These are phyloP conservation scores for Neotragus moschatus DNA, from an alignment of 2,113 vertebrate species.

Conservation along the genomic window DNA sequence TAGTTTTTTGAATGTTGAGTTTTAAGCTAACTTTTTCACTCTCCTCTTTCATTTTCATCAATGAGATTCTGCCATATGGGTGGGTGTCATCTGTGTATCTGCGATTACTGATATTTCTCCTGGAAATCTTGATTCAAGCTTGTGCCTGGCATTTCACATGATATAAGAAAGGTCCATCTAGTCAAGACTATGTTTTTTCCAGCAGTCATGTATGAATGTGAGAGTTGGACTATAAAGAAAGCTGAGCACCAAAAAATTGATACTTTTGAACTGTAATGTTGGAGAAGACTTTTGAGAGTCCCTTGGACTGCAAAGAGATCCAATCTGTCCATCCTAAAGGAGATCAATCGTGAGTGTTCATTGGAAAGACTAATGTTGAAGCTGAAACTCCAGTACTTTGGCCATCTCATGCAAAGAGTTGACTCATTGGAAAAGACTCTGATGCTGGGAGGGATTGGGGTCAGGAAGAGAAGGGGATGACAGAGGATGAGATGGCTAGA, in stretches of 20 bases:
- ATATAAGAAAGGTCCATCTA: neutral
- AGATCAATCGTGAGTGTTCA: neutral
- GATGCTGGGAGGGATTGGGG: neutral
- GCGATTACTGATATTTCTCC: neutral
- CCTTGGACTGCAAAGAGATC: neutral
- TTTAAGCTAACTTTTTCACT: neutral
- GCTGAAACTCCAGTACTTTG: neutral
- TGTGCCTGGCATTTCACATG: neutral
- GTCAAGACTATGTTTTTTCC: neutral
- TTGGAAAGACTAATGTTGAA: neutral
- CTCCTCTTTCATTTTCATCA: neutral
- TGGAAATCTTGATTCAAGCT: neutral
- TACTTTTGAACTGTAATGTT: neutral
- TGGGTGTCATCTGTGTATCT: neutral
- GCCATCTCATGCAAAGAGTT: neutral
- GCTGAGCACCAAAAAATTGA: fast-evolving
- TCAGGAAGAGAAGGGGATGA: too few relatives aligned
- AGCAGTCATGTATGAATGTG: neutral
- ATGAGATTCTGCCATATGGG: neutral
- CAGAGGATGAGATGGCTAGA: neutral
- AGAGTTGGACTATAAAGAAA: neutral
- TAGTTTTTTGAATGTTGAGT: neutral
- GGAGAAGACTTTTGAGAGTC: neutral
- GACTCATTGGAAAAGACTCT: neutral
- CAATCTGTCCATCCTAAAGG: neutral